Base-by-base conservation (phyloP, 2,797 vertebrate species). In the Caiman crocodilus region DNA sequence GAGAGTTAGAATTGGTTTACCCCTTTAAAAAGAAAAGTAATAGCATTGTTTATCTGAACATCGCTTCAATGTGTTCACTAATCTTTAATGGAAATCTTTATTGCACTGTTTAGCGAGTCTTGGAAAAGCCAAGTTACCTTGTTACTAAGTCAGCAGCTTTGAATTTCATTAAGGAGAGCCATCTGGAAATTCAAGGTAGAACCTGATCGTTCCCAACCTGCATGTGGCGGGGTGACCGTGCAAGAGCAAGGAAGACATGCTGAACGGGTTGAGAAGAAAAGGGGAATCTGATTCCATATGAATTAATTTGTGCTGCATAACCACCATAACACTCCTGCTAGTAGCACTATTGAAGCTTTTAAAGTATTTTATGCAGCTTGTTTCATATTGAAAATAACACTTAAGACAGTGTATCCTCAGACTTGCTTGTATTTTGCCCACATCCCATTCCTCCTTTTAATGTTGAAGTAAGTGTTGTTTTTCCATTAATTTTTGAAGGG, bases 101-200 rank as follows among this genome's bases (percentile, higher is more conserved):
- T 65, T 93, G 89, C 32, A 5, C 56, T 79, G 50, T 55, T 88
- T 28, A 61, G 20, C 30, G 69, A 83, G 2, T 6, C 15, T 82
- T 87, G 88, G 26, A 75, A 90, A 87, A 14, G n/a, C 23, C 32
- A 78, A 30, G 23, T 89, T 21, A 13, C 30, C 77, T 81, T 90
- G 64, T 7, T 78, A 32, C 87, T 42, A 63, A 14, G 28, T 25
- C 32, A 79, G 57, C 18, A 2, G 82, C 67, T 93, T 82, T 90
- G 35, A 63, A 57, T 88, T 88, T 90, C 89, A 82, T 94, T 89
- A 92, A 20, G 35, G 83, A 77, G 88, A 88, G 76, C 28, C 85
- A 74, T 89, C 79, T 79, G 35, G 64, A 84, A 89, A 50, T 90
- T 65, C 92, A 93, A 85, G 89, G 81, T 56, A 84, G 82, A 85